Conservation (phyloP, 1,140 invertebrate species). For the Bombus waltoni region DNA sequence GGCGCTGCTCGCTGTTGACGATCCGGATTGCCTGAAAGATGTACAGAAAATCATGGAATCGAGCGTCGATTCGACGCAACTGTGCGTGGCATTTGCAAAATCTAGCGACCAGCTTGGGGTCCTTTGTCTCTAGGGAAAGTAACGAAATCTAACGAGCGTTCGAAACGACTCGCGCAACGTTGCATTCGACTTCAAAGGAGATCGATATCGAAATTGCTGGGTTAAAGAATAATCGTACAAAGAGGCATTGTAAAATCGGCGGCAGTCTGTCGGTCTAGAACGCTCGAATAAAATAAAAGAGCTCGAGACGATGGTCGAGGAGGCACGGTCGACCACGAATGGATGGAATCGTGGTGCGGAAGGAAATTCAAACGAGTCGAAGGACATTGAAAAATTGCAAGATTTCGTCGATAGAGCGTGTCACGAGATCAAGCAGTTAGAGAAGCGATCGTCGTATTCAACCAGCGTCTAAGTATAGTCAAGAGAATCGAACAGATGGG, state of each 20-base stretch:
- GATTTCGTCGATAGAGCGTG: conserved; percentile 45
- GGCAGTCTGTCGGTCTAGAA: not conserved
- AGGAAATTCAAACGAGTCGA: not conserved
- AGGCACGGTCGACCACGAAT: conserved; percentile 31
- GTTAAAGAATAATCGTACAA: conserved; percentile 39
- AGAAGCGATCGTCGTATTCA: conserved; percentile 46
- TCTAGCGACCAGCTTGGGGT: too few species aligned
- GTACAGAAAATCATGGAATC: conserved; percentile 54
- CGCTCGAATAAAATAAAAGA: conserved; percentile 49
- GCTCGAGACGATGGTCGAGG: conserved; percentile 43
- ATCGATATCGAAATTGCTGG: conserved; percentile 41
- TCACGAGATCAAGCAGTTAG: conserved; percentile 56
- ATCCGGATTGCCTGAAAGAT: conserved; percentile 53
- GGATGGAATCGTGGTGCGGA: conserved; percentile 4
- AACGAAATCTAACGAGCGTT: not conserved
- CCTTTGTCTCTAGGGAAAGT: not conserved
- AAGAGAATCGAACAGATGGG: conserved; percentile 54
- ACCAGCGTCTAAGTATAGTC: conserved; percentile 41
- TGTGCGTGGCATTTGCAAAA: conserved; percentile 42
- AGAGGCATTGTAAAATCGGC: conserved; percentile 28
- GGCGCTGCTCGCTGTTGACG: conserved; percentile 53
- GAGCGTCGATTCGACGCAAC: conserved; percentile 18
- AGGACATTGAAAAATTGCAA: conserved; percentile 38
- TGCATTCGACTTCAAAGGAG: conserved; percentile 34
- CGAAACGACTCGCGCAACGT: conserved; percentile 3